A percentile compares a stretch with the other conserved stretches of the same genome.
phyloP scores from a whole-genome alignment of 2,113 vertebrate genomes.

The Pitta sordida region DNA sequence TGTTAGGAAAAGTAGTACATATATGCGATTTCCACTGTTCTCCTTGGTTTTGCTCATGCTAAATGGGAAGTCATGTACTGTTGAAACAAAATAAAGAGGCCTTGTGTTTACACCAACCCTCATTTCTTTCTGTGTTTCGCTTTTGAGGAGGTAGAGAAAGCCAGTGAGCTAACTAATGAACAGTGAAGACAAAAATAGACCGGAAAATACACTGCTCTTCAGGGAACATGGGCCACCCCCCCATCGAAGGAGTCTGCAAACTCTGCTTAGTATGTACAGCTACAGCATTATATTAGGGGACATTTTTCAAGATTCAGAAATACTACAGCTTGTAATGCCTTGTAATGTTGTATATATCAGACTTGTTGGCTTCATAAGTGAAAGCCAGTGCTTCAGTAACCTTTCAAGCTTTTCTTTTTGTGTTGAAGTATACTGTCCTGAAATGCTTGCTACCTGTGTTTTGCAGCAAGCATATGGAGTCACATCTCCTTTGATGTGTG shows the following conservation, averaged over 20 bases:
- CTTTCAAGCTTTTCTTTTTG: background rate
- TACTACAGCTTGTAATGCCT: background rate
- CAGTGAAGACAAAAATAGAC: background rate
- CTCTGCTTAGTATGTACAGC: background rate
- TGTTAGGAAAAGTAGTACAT: background rate
- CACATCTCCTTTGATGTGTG: background rate
- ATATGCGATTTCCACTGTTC: constrained; percentile 25
- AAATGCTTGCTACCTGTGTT: background rate
- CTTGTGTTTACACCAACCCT: constrained; percentile 52
- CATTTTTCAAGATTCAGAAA: background rate
- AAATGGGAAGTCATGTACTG: constrained; percentile 47
- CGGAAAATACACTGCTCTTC: background rate
- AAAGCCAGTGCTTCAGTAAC: background rate
- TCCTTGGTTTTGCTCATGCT: constrained; percentile 58
- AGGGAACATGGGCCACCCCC: background rate
- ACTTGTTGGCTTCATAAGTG: background rate
- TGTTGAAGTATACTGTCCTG: background rate
- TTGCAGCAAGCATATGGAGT: background rate
- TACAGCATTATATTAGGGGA: background rate
- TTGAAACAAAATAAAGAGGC: constrained; percentile 71
- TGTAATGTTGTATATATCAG: too few relatives aligned
- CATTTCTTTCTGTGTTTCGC: background rate
- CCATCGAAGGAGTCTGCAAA: background rate
- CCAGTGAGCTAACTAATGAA: background rate
- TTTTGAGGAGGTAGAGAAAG: background rate